Evolutionary conservation across 2,888 invertebrate genomes (phyloP).

Genomic region (Troides helena): DNA sequence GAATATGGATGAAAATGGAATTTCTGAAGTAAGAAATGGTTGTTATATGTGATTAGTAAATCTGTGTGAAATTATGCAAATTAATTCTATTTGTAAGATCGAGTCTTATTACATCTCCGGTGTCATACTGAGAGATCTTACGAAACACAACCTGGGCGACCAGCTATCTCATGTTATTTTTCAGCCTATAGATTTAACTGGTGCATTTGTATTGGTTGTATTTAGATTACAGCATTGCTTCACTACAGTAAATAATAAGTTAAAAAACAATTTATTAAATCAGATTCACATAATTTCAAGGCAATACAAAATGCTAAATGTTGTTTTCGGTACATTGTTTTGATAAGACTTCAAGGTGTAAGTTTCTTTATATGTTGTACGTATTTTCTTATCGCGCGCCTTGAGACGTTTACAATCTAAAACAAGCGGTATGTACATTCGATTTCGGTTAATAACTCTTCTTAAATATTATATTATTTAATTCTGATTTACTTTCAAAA

Average conservation of each 20-base stretch:
- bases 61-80: not conserved
- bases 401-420: slow-evolving; percentile 18
- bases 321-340: slow-evolving; percentile 62
- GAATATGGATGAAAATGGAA: not conserved
- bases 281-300: slow-evolving; percentile 44
- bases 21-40: not conserved
- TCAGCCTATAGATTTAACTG: not conserved
- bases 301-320: slow-evolving; percentile 50
- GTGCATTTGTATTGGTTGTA: not conserved
- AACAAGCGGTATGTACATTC: not conserved
- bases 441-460: slow-evolving; percentile 1
- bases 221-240: not conserved
- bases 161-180: not conserved
- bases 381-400: slow-evolving; percentile 31
- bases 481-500: not conserved
- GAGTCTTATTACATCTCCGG: not conserved
- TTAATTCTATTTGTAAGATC: not conserved
- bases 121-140: not conserved
- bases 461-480: not conserved
- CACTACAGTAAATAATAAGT: not conserved
- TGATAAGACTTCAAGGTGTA: slow-evolving; percentile 63
- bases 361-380: slow-evolving; percentile 28
- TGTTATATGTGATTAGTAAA: not conserved
- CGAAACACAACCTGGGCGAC: not conserved
- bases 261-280: slow-evolving; percentile 37